Evolutionary conservation across 53 echinoderm and acorn worm genomes (phyloP), one percentile per base, ranked within the genome.

Genomic region (Temnopleurus reevesii): DNA sequence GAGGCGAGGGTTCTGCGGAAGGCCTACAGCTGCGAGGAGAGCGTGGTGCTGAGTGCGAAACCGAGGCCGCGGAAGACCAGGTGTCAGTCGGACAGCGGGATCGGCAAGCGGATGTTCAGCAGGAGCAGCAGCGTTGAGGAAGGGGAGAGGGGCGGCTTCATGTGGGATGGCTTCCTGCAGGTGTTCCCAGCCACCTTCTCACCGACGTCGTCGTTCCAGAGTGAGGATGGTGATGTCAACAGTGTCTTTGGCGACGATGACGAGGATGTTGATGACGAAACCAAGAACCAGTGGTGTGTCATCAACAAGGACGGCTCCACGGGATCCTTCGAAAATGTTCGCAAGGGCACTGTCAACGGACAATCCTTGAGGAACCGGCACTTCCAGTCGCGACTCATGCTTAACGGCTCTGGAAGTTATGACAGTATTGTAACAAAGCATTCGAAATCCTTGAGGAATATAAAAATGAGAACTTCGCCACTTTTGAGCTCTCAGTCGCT

Each of bases 201-300:
- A 47, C 88, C 88, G 2, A 66, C 71, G 17, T 87, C 34, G 53
- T 25, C 86, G 15, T 64, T 33, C 49, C 24, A 33, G 21, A 87
- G 88, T 51, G 88, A 87, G 35, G 88, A 87, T 31, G 71, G 45
- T 28, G 88, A 87, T 66, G 53, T 51, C 31, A 49, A 46, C 47
- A 87, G 88, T 51, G 88, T 87, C 66, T 87, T 87, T 51, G 88
- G 88, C 8, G 88, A 87, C 51, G 88, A 87, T n/a, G 86, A 85
- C n/a, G 79, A 79, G 8, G 88, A 87, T n/a, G 47, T 64, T 31
- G 88, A 64, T 36, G 88, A 87, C 12, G 51, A 29, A 10, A 65
- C 53, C 30, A 87, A 87, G 71, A 87, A 66, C 53, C 88, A 87
- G 34, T 87, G 88, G 88, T 87, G 88, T 51, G 46, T 87, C 66